A percentile compares a stretch with the other conserved stretches of the same genome.
Conservation (phyloP, 2,797 vertebrate species). For the Tangara arthus region DNA sequence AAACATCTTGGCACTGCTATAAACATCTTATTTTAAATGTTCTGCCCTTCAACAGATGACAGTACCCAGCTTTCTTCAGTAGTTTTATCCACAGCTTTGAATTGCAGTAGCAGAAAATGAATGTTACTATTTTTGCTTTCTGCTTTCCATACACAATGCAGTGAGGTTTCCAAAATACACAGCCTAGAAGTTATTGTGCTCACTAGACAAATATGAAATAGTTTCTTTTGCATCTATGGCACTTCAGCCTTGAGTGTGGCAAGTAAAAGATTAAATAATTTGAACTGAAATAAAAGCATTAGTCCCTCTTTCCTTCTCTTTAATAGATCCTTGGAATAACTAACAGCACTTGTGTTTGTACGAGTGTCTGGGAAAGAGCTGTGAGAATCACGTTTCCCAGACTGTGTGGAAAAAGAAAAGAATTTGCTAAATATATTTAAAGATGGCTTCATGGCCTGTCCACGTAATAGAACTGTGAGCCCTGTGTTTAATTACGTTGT, state of each 20-base stretch:
- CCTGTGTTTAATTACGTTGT: constrained; percentile 26
- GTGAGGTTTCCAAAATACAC: not conserved
- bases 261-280: constrained; percentile 52
- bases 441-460: not conserved
- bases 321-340: constrained; percentile 35
- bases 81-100: not conserved
- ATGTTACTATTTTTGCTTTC: not conserved
- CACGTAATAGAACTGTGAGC: not conserved
- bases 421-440: constrained; percentile 45
- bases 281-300: constrained; percentile 13
- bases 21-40: not conserved
- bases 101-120: not conserved
- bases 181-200: not conserved
- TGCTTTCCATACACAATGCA: not conserved
- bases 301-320: constrained; percentile 2
- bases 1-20: not conserved
- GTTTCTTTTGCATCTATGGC: constrained; percentile 21
- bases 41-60: not conserved
- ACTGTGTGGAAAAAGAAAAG: constrained; percentile 24
- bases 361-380: constrained; percentile 47
- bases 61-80: not conserved
- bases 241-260: constrained; percentile 21
- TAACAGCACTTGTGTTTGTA: constrained; percentile 38
- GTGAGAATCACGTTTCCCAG: constrained; percentile 42
- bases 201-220: constrained; percentile 6